Evolutionary conservation across 2,888 invertebrate genomes (phyloP), one percentile per base, ranked within the genome.

Genomic region (Escarpia spicata): DNA sequence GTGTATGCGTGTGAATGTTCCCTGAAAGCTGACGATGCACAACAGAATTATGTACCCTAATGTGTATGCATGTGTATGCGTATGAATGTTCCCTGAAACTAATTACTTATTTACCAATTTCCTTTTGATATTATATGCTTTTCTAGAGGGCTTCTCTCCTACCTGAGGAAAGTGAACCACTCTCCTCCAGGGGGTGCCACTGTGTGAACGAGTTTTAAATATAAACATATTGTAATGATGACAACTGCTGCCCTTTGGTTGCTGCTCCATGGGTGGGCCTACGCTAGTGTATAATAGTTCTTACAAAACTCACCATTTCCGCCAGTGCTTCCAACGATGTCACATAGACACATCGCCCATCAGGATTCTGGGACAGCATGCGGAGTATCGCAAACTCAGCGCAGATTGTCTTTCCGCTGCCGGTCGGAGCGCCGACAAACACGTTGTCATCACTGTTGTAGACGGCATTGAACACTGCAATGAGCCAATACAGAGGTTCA

Each of bases 401-500:
- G 92, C 99, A 98, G 19, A 99, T 98, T 0, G 99, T 99, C 97
- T 99, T 99, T 3, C 96, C 96, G 94, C 96, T 96, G 15, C 96
- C 97, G 91, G 97, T 96, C 2, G 97, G 97, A 3, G 97, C 97
- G 43, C 97, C 97, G 93, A 99, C 98, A 96, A 99, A 99, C 12
- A 99, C 98, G 96, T 99, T 99, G 96, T 99, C 99, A 96, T 99
- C 99, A 2, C 98, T 98, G 96, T 99, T 99, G 97, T 99, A 99
- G 0, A 99, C 98, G 0, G 99, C 98, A 96, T 99, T 99, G 97
- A 99, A 99, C 9, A 99, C 99, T 97, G 95, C 93, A 96, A 94
- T 15, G 31, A 44, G n/a, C 10, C n/a, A 37, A 43, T 44, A 15
- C 75, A 75, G 2, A 26, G 26, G 26, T 3, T 52, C 52, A 52